A percentile compares a stretch with the other conserved stretches of the same genome.
Evolutionary conservation across 2,113 vertebrate genomes (phyloP).

Genomic region (Azemiops feae): DNA sequence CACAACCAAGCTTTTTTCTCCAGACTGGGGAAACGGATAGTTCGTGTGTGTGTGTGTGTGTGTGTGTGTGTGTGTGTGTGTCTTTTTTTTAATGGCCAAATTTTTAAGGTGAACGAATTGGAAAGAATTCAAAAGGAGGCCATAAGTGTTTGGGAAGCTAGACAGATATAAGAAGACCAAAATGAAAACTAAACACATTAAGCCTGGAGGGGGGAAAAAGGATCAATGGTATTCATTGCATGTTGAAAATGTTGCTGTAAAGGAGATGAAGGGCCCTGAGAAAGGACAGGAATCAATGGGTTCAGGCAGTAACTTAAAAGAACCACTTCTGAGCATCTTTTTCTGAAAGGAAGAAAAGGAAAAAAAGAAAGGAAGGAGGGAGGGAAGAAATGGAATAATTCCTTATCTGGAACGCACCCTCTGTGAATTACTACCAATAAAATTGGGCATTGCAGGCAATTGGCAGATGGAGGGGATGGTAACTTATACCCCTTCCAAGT

Average conservation of each 20-base stretch:
- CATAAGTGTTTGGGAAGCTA: conserved; percentile 20
- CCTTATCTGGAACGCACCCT: not conserved
- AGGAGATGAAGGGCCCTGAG: conserved; percentile 11
- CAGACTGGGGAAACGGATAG: not conserved
- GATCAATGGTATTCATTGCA: conserved; percentile 25
- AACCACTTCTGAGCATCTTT: not conserved
- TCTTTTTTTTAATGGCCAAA: not conserved
- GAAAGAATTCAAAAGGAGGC: conserved; percentile 19
- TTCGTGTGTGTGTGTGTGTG: not conserved
- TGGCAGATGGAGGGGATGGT: not conserved
- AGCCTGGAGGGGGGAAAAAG: not conserved
- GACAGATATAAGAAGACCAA: conserved; percentile 1
- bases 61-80: conserved; percentile 1
- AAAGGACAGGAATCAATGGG: conserved; percentile 14
- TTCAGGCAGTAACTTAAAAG: conserved; percentile 6
- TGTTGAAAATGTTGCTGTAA: conserved; percentile 20
- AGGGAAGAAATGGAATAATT: conserved; percentile 1
- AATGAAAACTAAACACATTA: conserved; percentile 20
- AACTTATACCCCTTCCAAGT: not conserved
- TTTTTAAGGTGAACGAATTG: conserved; percentile 27
- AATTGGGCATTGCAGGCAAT: not conserved
- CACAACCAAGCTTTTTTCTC: not conserved
- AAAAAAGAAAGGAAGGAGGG: not conserved
- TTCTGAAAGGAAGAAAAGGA: not conserved
- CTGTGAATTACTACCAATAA: too few relatives aligned